These are phyloP conservation scores for Pollenia angustigena DNA, from an alignment of 2,888 invertebrate species.

Conservation along the genomic window DNA sequence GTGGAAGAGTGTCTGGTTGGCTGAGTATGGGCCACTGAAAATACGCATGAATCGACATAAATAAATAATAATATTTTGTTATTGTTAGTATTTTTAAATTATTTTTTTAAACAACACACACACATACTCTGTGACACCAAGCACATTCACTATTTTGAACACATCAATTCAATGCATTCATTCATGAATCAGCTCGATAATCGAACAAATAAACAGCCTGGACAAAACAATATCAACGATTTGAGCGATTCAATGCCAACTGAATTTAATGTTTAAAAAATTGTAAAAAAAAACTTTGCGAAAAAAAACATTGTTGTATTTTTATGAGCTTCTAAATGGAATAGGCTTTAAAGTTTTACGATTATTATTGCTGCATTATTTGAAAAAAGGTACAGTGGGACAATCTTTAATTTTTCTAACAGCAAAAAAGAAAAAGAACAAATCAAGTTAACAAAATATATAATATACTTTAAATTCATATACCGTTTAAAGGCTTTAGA, in stretches of 20 bases:
- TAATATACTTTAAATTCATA: too few relatives aligned
- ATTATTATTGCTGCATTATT: background rate
- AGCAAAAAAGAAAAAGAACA: too few relatives aligned
- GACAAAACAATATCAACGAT: conserved; percentile 36
- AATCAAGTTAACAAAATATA: too few relatives aligned
- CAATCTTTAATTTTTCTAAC: too few relatives aligned
- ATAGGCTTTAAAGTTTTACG: background rate
- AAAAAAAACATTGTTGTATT: conserved; percentile 43
- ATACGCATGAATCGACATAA: conserved; percentile 67
- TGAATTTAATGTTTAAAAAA: conserved; percentile 70
- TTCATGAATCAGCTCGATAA: conserved; percentile 34
- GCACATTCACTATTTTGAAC: conserved; percentile 32
- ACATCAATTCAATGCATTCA: conserved; percentile 34
- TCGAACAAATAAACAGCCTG: conserved; percentile 5
- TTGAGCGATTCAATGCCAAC: conserved; percentile 68
- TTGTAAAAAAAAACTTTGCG: conserved; percentile 23
- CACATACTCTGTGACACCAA: background rate
- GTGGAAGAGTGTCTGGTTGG: background rate
- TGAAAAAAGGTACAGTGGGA: background rate
- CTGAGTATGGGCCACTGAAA: conserved; percentile 17
- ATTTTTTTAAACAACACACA: conserved; percentile 20
- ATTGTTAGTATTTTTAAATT: conserved; percentile 41
- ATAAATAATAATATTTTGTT: conserved; percentile 66
- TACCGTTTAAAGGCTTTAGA: too few relatives aligned
- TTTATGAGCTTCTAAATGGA: conserved; percentile 40